Evolutionary conservation across 2,888 invertebrate species (phyloP).

Genomic region (Parapristionchus giblindavisi): DNA sequence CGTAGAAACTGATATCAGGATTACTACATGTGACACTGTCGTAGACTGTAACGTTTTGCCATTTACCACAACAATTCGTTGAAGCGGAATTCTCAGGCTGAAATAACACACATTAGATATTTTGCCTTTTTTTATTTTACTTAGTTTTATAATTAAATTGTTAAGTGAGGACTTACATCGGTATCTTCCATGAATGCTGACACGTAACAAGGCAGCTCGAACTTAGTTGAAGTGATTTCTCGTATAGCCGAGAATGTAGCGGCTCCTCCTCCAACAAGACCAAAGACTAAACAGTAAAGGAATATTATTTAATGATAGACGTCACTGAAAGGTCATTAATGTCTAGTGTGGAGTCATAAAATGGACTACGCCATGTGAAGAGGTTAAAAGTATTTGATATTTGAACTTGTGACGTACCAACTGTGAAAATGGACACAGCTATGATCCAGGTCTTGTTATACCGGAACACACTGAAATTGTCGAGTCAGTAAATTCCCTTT

Average conservation of each 20-base stretch:
- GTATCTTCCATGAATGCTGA: constrained; percentile 40
- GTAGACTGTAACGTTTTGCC: constrained; percentile 53
- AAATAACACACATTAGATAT: background rate
- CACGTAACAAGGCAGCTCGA: constrained; percentile 62
- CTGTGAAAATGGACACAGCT: background rate
- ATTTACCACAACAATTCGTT: constrained; percentile 61
- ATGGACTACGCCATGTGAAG: no score
- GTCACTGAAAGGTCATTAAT: no score
- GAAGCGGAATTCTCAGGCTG: background rate
- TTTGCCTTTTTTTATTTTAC: constrained; percentile 1
- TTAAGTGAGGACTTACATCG: background rate
- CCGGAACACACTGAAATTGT: constrained; percentile 17
- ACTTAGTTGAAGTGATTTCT: constrained; percentile 59
- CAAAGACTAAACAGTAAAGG: constrained; percentile 53
- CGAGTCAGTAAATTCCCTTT: background rate
- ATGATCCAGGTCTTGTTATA: constrained; percentile 33
- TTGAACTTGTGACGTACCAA: background rate
- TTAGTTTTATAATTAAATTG: background rate
- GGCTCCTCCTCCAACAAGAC: constrained; percentile 61
- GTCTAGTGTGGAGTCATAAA: no score
- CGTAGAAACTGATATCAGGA: constrained; percentile 51
- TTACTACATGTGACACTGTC: constrained; percentile 43
- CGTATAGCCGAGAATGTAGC: constrained; percentile 65
- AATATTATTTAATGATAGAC: background rate
- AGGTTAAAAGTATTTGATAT: background rate